A percentile compares a stretch with the other conserved stretches of the same genome.
Conservation (phyloP, 2,888 invertebrate species). For the Pharmacophagus antenor region DNA sequence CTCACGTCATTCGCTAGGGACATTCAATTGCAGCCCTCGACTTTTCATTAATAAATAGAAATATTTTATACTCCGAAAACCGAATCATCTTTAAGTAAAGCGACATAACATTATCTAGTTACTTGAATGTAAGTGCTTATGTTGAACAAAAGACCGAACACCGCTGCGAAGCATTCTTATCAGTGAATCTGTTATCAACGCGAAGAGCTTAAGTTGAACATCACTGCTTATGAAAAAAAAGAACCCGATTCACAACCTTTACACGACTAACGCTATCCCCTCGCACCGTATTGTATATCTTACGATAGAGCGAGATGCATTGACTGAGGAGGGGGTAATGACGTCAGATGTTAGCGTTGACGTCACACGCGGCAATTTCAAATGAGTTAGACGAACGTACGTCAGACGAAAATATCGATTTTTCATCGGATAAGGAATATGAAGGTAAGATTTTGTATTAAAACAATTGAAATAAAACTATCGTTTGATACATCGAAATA, state of each 20-base stretch:
- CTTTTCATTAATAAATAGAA: constrained; percentile 67
- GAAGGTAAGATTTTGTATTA: constrained; percentile 9
- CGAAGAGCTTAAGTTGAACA: constrained; percentile 55
- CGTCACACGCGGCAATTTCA: constrained; percentile 80
- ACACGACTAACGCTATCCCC: constrained; percentile 53
- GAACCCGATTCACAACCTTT: constrained; percentile 73
- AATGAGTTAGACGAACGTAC: constrained; percentile 58
- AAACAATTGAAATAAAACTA: neutral
- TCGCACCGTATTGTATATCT: constrained; percentile 52
- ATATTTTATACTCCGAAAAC: constrained; percentile 30
- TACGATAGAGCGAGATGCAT: constrained; percentile 49
- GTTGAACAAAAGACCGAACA: constrained; percentile 29
- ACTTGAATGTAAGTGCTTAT: constrained; percentile 7
- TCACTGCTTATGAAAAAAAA: constrained; percentile 64
- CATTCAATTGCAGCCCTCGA: constrained; percentile 55
- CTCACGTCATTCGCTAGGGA: constrained; percentile 73
- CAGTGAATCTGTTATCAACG: constrained; percentile 62
- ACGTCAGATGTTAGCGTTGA: constrained; percentile 64
- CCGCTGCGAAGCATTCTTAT: constrained; percentile 44
- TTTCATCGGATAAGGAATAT: constrained; percentile 38
- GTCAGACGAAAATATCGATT: constrained; percentile 69
- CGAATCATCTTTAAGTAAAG: constrained; percentile 25
- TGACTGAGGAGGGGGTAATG: constrained; percentile 48
- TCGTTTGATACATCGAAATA: neutral
- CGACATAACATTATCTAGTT: constrained; percentile 26